Conservation (phyloP, 2,888 invertebrate genomes). For the Synanthedon myopaeformis region DNA sequence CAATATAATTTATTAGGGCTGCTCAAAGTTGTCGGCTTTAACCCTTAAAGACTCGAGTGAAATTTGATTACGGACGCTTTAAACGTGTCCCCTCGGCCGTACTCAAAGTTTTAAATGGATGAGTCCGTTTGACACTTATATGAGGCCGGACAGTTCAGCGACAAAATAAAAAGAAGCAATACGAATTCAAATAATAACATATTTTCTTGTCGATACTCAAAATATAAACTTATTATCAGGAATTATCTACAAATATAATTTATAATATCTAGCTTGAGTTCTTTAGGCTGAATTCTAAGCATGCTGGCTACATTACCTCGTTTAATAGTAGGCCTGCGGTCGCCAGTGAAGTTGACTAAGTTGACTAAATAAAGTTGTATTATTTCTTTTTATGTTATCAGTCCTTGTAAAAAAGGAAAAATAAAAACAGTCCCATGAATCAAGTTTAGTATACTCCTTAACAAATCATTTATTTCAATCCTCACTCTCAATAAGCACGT, state of each 20-base stretch:
- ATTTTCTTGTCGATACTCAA: too few species aligned
- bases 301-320: too few species aligned
- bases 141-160: conserved; percentile 2
- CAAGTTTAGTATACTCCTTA: conserved; percentile 17
- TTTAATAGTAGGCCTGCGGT: too few species aligned
- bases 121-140: conserved; percentile 26
- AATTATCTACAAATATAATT: too few species aligned
- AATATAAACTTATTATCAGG: too few species aligned
- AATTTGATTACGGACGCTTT: conserved; percentile 66
- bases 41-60: conserved; percentile 67
- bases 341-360: too few species aligned
- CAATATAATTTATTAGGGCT: conserved; percentile 69
- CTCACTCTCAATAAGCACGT: conserved; percentile 11
- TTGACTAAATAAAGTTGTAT: too few species aligned
- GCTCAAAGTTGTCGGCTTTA: conserved; percentile 63
- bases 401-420: too few species aligned
- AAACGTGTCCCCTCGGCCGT: conserved; percentile 53
- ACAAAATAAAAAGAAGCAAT: conserved; percentile 1
- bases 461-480: conserved; percentile 45
- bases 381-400: too few species aligned
- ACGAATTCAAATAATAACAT: background rate
- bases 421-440: background rate
- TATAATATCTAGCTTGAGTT: too few species aligned
- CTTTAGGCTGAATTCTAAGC: too few species aligned
- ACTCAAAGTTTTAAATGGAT: conserved; percentile 55